These are phyloP conservation scores for Anoplolepis gracilipes DNA, from an alignment of 1,140 invertebrate genomes.

Conservation along the genomic window DNA sequence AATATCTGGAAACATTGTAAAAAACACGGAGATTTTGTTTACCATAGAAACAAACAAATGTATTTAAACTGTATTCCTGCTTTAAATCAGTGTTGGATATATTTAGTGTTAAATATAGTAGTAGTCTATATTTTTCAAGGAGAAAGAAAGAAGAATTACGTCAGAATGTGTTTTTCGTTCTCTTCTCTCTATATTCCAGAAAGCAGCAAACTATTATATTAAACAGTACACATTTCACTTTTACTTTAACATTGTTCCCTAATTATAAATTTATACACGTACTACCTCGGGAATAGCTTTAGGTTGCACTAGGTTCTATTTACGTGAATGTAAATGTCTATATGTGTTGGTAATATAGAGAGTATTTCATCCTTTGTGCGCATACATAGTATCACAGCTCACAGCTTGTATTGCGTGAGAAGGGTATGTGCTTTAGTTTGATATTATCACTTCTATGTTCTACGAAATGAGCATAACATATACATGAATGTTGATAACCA, in stretches of 20 bases:
- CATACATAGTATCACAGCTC: neutral
- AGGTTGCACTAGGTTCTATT: constrained; percentile 4
- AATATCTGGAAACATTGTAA: too few relatives aligned
- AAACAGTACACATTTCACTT: neutral
- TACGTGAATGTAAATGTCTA: neutral
- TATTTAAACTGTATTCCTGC: neutral
- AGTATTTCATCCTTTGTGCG: constrained; percentile 18
- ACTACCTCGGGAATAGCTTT: constrained; percentile 10
- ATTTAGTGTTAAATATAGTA: neutral
- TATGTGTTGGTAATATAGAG: too few relatives aligned
- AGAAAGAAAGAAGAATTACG: neutral
- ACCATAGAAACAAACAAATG: neutral
- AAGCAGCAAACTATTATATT: neutral
- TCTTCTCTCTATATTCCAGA: neutral
- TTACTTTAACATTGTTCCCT: neutral
- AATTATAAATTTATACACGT: constrained; percentile 38
- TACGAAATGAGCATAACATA: constrained; percentile 4
- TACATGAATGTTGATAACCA: constrained; percentile 20
- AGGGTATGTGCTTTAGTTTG: constrained; percentile 28
- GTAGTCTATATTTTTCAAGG: neutral
- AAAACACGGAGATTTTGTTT: too few relatives aligned
- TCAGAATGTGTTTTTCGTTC: neutral
- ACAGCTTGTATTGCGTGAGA: neutral
- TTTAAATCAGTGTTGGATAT: neutral
- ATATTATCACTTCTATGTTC: constrained; percentile 10